Conservation (phyloP, 2,113 vertebrate species). For the Chaetodon trifascialis region DNA sequence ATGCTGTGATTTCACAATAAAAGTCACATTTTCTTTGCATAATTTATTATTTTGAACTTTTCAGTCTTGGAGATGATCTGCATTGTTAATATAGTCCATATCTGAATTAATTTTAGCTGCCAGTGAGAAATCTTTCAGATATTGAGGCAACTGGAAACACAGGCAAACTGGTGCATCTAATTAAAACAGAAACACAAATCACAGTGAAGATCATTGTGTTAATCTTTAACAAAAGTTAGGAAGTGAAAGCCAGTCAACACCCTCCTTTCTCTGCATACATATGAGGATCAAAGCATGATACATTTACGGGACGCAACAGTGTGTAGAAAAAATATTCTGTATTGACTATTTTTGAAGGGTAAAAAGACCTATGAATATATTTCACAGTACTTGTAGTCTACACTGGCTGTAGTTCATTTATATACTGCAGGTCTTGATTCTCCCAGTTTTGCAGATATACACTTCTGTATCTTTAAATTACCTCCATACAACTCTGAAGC, state of each 20-base stretch:
- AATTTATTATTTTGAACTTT: background rate
- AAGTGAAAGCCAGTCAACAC: background rate
- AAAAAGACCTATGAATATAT: constrained; percentile 55
- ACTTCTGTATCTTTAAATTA: constrained; percentile 46
- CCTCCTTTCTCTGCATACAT: background rate
- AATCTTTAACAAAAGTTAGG: constrained; percentile 2
- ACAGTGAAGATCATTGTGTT: background rate
- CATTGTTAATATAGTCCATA: background rate
- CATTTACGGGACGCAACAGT: background rate
- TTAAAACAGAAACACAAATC: constrained; percentile 1
- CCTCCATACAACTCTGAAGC: constrained; percentile 30
- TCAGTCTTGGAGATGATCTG: background rate
- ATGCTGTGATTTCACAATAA: background rate
- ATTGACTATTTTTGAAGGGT: constrained; percentile 11
- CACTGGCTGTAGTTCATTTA: constrained; percentile 24
- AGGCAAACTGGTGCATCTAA: background rate
- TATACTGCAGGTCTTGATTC: constrained; percentile 11
- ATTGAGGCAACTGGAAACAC: background rate
- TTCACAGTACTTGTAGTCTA: constrained; percentile 35
- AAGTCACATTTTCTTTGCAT: background rate
- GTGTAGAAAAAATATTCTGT: background rate
- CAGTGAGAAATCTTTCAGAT: background rate
- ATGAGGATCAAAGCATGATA: background rate
- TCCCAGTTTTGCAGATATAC: constrained; percentile 20
- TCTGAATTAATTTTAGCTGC: background rate